These are phyloP conservation scores for Loripinus fragilis DNA, from an alignment of 2,888 invertebrate species.

Conservation along the genomic window DNA sequence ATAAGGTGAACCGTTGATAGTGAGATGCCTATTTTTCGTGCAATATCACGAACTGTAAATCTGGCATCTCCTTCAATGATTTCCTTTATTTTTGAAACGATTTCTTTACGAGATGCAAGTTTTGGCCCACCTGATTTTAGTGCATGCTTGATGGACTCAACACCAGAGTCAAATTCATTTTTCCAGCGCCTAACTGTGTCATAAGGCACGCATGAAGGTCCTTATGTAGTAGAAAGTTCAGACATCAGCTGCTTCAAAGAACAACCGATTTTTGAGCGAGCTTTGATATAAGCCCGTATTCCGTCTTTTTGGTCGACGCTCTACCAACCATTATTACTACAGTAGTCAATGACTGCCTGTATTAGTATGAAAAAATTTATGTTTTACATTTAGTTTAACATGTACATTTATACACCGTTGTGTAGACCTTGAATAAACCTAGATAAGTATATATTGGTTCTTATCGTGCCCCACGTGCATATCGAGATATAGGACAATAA, in stretches of 20 bases:
- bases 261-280: not conserved
- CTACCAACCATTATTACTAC: constrained; percentile 1
- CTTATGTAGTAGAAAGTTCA: not conserved
- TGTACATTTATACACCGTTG: not conserved
- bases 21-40: constrained; percentile 9
- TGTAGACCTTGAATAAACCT: not conserved
- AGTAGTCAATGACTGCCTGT: not conserved
- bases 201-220: not conserved
- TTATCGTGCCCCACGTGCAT: constrained; percentile 11
- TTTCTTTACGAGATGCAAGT: not conserved
- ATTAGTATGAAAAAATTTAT: not conserved
- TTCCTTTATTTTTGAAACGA: not conserved
- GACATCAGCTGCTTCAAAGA: not conserved
- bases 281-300: constrained; percentile 10
- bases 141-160: not conserved
- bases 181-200: not conserved
- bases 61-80: constrained; percentile 1
- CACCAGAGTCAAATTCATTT: not conserved
- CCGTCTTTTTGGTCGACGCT: not conserved
- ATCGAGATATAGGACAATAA: constrained; percentile 18
- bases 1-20: constrained; percentile 2
- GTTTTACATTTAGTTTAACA: not conserved
- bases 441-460: not conserved
- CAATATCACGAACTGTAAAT: constrained; percentile 6
- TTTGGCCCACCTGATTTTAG: not conserved